Evolutionary conservation across 2,888 invertebrate genomes (phyloP).

Genomic region (Lymantria monacha): DNA sequence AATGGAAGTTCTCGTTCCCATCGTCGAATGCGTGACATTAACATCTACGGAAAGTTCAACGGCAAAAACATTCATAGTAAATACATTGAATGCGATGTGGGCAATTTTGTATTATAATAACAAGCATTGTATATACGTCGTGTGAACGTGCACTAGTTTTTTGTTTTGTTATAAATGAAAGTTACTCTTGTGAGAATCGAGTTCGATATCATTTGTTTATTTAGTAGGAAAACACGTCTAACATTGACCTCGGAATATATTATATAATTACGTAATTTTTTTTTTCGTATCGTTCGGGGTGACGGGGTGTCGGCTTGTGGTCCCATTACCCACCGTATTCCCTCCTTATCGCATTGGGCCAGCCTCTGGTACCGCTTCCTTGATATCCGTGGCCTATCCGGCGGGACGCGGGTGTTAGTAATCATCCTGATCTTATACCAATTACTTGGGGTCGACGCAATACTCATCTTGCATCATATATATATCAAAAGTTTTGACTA

Average conservation of each 20-base stretch:
- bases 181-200: slow-evolving; percentile 75
- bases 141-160: slow-evolving; percentile 73
- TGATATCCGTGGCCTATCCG: too few species aligned
- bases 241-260: slow-evolving; percentile 59
- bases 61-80: slow-evolving; percentile 47
- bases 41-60: slow-evolving; percentile 60
- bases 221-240: slow-evolving; percentile 62
- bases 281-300: too few species aligned
- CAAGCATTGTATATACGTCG: slow-evolving; percentile 52
- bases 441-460: too few species aligned
- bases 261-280: slow-evolving; percentile 33
- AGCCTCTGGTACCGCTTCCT: too few species aligned
- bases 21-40: slow-evolving; percentile 44
- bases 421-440: too few species aligned
- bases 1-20: slow-evolving; percentile 42
- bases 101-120: slow-evolving; percentile 50
- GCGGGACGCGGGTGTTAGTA: too few species aligned
- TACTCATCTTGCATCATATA: too few species aligned
- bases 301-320: too few species aligned
- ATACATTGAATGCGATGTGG: slow-evolving; percentile 23
- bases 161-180: slow-evolving; percentile 77
- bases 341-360: too few species aligned
- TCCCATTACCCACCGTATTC: too few species aligned
- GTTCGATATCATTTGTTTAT: slow-evolving; percentile 43
- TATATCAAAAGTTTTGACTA: too few species aligned